Percentiles rank a stretch among this genome's conserved stretches.
Evolutionary conservation across 2,113 vertebrate genomes (phyloP).

Genomic region (Lonchura striata): DNA sequence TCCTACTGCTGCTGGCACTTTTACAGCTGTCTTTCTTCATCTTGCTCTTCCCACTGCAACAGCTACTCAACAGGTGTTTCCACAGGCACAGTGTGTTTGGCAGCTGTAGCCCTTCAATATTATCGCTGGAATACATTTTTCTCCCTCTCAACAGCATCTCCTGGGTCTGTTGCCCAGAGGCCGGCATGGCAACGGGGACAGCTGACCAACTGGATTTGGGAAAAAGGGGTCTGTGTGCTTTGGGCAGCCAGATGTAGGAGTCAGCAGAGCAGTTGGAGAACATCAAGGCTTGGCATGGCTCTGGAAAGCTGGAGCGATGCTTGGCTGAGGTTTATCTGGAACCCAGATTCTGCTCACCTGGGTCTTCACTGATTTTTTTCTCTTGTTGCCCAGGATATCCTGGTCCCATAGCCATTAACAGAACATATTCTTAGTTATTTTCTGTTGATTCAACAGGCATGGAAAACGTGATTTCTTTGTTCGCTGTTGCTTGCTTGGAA

Average conservation of each 20-base stretch:
- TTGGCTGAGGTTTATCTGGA: conserved; percentile 5
- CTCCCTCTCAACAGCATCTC: background rate
- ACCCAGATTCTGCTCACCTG: background rate
- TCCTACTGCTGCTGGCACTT: conserved; percentile 78
- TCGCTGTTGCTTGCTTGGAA: background rate
- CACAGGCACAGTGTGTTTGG: conserved; percentile 74
- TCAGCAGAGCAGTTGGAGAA: background rate
- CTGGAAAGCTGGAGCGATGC: background rate
- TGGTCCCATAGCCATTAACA: background rate
- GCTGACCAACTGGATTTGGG: conserved; percentile 36
- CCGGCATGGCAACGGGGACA: conserved; percentile 49
- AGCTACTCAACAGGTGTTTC: conserved; percentile 81
- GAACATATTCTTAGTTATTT: background rate
- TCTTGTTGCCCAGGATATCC: background rate
- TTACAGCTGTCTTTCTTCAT: conserved; percentile 79
- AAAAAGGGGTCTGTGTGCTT: background rate
- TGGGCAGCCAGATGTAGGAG: background rate
- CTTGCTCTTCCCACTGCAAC: conserved; percentile 67
- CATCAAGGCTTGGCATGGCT: background rate
- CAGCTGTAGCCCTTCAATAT: conserved; percentile 71
- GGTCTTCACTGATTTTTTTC: background rate
- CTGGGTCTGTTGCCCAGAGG: conserved; percentile 29
- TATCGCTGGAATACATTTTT: conserved; percentile 73
- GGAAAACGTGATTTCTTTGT: background rate
- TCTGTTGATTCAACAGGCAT: background rate